These are phyloP conservation scores for Heterotilapia buettikoferi DNA, from an alignment of 2,113 vertebrate species.

Conservation along the genomic window DNA sequence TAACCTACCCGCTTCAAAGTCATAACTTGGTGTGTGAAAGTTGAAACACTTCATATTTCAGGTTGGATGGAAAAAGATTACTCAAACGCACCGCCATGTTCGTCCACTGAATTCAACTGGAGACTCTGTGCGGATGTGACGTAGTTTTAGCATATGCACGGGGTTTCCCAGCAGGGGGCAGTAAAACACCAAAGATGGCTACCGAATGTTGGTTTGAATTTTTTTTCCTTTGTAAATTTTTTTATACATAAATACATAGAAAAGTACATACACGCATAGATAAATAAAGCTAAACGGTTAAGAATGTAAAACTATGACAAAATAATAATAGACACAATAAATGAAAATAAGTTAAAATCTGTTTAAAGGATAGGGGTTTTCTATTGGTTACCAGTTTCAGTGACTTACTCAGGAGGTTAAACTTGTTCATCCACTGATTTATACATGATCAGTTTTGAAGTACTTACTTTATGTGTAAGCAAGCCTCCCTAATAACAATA, in stretches of 20 bases:
- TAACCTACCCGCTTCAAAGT: fast-evolving
- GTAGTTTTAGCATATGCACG: fast-evolving
- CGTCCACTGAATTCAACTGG: fast-evolving
- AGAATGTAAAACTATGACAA: background rate
- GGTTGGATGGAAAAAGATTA: conserved; percentile 3
- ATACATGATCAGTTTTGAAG: background rate
- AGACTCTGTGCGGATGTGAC: background rate
- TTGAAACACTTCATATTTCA: fast-evolving
- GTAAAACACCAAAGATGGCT: background rate
- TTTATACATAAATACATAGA: background rate
- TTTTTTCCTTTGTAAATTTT: fast-evolving
- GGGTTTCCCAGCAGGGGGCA: conserved; percentile 13
- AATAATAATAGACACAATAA: background rate
- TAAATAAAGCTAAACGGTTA: fast-evolving
- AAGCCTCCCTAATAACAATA: fast-evolving
- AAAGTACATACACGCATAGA: fast-evolving
- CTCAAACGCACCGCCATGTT: fast-evolving
- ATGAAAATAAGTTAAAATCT: fast-evolving
- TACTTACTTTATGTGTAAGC: background rate
- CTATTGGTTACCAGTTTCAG: background rate
- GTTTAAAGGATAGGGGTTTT: background rate
- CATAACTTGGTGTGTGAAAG: fast-evolving
- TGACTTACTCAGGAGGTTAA: fast-evolving
- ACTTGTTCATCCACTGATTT: background rate
- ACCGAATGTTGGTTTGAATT: fast-evolving